Evolutionary conservation across 2,113 vertebrate genomes (phyloP), one percentile per base, ranked within the genome.

Genomic region (Odocoileus hemionus): DNA sequence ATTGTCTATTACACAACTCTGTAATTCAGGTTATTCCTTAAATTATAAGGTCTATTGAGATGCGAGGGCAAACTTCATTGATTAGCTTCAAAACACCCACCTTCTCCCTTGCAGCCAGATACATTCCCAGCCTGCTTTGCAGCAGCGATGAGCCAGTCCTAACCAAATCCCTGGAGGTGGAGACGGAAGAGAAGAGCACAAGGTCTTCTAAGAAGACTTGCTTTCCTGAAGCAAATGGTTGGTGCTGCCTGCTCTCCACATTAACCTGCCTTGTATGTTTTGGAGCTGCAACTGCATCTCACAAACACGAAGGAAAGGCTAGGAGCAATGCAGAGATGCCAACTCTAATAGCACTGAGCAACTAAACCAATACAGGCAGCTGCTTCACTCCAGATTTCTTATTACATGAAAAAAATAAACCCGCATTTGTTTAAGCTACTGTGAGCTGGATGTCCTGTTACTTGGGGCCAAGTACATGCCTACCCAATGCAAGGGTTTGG

Each of bases 351-450:
- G 61, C 26, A 11, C 1, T 3, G 47, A 61, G 4, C 89, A 78
- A 28, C 39, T 93, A 94, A 95, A 94, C 84, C 91, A 96, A 60
- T 17, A 94, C 15, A 16, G 26, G 84, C 84, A 54, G 79, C 84
- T 94, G 84, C 84, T 55, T 84, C 0, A 0, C 33, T 90, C 25
- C 52, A 87, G 52, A 86, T 28, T 64, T 57, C 39, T 57, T 2
- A 0, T 78, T 83, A 10, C 4, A 3, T 3, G 84, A 94, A 89
- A 74, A 95, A 96, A 97, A 97, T 82, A 86, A 94, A 83, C 28
- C 10, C 78, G n/a, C 84, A 79, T 85, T 96, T 93, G 11, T 97
- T 96, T 91, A 96, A 92, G 87, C 50, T 92, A 83, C 92, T 17
- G n/a, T 60, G 86, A 83, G 88, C 64, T 76, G 79, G 45, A 74